Evolutionary conservation across 2,113 vertebrate species (phyloP).

Genomic region (Recurvirostra avosetta): DNA sequence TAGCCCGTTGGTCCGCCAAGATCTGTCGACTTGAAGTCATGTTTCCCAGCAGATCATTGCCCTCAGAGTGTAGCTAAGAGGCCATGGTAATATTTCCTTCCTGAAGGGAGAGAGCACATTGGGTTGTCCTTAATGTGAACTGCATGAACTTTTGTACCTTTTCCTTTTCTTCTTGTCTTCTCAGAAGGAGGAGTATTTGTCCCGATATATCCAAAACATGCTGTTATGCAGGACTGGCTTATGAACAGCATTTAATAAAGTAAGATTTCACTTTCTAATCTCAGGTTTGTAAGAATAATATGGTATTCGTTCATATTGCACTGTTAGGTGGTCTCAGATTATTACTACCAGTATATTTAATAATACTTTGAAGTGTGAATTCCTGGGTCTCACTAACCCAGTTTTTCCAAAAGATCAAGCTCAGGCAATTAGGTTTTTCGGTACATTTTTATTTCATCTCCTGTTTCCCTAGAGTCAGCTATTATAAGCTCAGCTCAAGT

Average conservation of each 20-base stretch:
- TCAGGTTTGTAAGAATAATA: not conserved
- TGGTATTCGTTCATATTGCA: not conserved
- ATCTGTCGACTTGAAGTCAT: not conserved
- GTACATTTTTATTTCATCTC: not conserved
- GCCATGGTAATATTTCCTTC: conserved; percentile 40
- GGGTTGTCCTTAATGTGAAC: conserved; percentile 48
- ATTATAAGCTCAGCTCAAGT: not conserved
- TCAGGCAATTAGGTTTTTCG: not conserved
- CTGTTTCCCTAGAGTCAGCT: not conserved
- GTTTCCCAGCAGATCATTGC: not conserved
- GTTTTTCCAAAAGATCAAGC: not conserved
- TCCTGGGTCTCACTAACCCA: not conserved
- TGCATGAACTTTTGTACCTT: conserved; percentile 51
- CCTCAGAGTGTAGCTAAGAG: not conserved
- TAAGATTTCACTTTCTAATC: not conserved
- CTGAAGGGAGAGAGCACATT: not conserved
- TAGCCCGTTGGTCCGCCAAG: not conserved
- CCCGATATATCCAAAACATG: conserved; percentile 7
- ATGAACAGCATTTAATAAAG: conserved; percentile 7
- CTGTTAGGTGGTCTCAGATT: not conserved
- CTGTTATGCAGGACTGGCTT: not conserved
- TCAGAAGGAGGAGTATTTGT: conserved; percentile 20
- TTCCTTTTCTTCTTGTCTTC: conserved; percentile 37
- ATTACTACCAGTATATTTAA: not conserved
- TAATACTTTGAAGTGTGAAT: not conserved